Evolutionary conservation across 1,140 invertebrate genomes (phyloP).

Genomic region (Pissodes strobi): DNA sequence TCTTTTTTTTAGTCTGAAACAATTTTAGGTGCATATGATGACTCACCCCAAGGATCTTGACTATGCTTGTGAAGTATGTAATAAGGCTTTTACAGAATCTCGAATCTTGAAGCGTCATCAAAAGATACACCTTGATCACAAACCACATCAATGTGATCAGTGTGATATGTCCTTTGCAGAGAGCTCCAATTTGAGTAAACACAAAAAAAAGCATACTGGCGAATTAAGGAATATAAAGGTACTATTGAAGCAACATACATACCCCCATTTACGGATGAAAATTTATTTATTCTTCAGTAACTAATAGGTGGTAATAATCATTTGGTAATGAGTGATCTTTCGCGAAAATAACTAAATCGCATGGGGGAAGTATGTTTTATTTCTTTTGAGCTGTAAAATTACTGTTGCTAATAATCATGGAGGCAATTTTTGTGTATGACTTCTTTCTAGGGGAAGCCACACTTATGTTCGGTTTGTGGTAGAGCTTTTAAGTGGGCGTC

Average conservation of each 20-base stretch:
- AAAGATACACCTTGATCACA: conserved; percentile 56
- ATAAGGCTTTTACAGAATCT: conserved; percentile 57
- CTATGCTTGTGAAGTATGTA: conserved; percentile 57
- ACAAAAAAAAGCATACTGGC: conserved; percentile 60
- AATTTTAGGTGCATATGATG: conserved; percentile 54
- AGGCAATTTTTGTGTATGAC: too few relatives aligned
- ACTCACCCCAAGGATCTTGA: conserved; percentile 52
- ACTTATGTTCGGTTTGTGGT: conserved; percentile 57
- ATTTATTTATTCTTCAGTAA: too few relatives aligned
- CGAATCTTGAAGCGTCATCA: conserved; percentile 58
- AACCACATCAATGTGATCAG: conserved; percentile 58
- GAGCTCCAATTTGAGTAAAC: conserved; percentile 58
- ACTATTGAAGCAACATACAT: too few relatives aligned
- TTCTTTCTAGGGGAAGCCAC: conserved; percentile 52
- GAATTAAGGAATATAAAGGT: conserved; percentile 55
- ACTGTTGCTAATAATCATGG: too few relatives aligned
- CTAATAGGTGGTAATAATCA: too few relatives aligned
- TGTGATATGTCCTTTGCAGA: conserved; percentile 61
- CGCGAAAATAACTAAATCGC: too few relatives aligned
- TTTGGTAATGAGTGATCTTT: too few relatives aligned
- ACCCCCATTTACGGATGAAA: too few relatives aligned
- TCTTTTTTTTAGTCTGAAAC: too few relatives aligned
- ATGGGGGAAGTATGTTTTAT: too few relatives aligned
- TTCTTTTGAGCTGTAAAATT: too few relatives aligned
- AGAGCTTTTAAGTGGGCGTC: conserved; percentile 57